Conservation (phyloP, 2,888 invertebrate species). For the Ectobius pallidus region DNA sequence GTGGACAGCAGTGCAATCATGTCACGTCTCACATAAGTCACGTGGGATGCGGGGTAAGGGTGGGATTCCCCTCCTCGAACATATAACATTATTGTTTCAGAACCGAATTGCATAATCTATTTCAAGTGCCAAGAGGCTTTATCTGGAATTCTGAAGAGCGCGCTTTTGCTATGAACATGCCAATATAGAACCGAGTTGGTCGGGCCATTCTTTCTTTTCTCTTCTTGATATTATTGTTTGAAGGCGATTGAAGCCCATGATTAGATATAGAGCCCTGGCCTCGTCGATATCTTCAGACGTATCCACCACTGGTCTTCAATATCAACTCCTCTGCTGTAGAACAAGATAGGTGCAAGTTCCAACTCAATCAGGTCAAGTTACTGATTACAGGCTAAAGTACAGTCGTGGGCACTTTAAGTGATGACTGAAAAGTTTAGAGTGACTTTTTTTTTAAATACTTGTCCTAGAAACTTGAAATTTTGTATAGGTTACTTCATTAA, state of each 20-base stretch:
- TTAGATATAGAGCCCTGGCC: not conserved
- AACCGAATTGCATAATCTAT: slow-evolving; percentile 8
- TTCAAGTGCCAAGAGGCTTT: not conserved
- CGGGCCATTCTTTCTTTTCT: too few relatives aligned
- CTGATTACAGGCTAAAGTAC: too few relatives aligned
- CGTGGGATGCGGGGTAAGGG: not conserved
- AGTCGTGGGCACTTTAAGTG: too few relatives aligned
- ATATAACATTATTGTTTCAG: slow-evolving; percentile 5
- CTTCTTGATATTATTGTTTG: not conserved
- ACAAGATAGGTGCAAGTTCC: too few relatives aligned
- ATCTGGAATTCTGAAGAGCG: not conserved
- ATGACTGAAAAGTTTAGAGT: too few relatives aligned
- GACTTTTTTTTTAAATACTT: too few relatives aligned
- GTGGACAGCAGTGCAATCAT: not conserved
- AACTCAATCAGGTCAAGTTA: too few relatives aligned
- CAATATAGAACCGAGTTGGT: too few relatives aligned
- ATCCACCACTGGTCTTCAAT: not conserved
- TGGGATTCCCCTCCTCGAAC: too few relatives aligned
- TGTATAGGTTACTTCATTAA: too few relatives aligned
- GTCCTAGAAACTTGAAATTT: too few relatives aligned
- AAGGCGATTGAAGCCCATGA: not conserved
- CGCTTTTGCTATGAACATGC: not conserved
- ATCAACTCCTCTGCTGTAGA: too few relatives aligned
- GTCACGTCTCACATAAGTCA: not conserved
- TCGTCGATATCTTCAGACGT: not conserved